A percentile compares a stretch with the other conserved stretches of the same genome.
Evolutionary conservation across 53 echinoderm and acorn worm species (phyloP).

Genomic region (Echinometra lucunter): DNA sequence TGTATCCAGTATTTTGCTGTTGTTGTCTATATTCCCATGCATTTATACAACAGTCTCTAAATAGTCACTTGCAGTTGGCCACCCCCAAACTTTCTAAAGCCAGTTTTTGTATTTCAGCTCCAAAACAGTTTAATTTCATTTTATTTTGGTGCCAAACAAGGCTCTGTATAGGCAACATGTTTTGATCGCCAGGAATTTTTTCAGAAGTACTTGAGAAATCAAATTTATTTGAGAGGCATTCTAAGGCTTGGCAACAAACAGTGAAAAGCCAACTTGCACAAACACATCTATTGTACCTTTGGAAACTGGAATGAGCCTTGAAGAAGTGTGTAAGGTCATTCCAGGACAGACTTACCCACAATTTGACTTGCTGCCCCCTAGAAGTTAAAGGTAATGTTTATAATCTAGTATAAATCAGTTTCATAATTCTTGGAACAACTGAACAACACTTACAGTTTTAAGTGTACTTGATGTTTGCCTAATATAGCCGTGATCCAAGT

Average conservation of each 20-base stretch:
- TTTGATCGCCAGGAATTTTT: neutral
- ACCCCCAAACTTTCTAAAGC: too few relatives aligned
- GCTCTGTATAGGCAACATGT: neutral
- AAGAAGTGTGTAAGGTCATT: neutral
- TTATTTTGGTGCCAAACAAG: neutral
- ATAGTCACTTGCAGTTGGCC: neutral
- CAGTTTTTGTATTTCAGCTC: too few relatives aligned
- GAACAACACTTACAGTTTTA: too few relatives aligned
- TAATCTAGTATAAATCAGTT: too few relatives aligned
- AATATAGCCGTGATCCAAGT: too few relatives aligned
- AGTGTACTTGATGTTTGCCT: too few relatives aligned
- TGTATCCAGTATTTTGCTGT: neutral
- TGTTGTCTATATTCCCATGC: neutral
- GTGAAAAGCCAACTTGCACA: neutral
- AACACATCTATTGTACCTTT: neutral
- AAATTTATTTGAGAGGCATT: neutral
- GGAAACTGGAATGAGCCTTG: neutral
- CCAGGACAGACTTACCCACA: neutral
- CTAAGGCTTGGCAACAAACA: neutral
- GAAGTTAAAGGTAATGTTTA: neutral
- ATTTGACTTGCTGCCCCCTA: neutral
- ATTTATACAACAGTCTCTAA: neutral
- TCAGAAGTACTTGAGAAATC: constrained; percentile 28
- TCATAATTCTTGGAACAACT: too few relatives aligned
- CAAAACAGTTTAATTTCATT: neutral